Evolutionary conservation across 2,888 invertebrate genomes (phyloP).

Genomic region (Unio pictorum): DNA sequence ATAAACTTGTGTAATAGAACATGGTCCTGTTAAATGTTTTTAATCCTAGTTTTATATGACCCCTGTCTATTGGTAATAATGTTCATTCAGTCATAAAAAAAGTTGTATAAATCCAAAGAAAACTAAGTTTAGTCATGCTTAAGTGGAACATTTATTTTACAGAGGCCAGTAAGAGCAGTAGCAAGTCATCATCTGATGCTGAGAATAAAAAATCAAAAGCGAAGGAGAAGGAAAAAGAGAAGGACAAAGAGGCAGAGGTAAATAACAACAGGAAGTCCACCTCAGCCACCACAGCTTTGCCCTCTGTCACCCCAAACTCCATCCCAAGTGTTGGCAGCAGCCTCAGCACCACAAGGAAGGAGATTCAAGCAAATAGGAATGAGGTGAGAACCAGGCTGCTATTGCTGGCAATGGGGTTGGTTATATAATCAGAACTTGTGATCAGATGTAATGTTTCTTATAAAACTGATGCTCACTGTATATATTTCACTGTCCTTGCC

Average conservation of each 20-base stretch:
- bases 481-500: no score
- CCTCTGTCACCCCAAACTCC: slow-evolving; percentile 1
- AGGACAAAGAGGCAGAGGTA: slow-evolving; percentile 26
- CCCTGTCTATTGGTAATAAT: no score
- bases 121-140: background rate
- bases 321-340: slow-evolving; percentile 44
- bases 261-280: slow-evolving; percentile 35
- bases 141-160: slow-evolving; percentile 1
- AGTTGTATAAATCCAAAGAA: no score
- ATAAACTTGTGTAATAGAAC: background rate
- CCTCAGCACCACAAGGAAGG: slow-evolving; percentile 58
- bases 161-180: slow-evolving; percentile 37
- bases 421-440: no score
- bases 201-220: slow-evolving; percentile 31
- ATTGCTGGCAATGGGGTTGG: no score
- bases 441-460: no score
- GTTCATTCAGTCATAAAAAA: no score
- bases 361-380: slow-evolving; percentile 29
- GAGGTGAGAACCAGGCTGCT: slow-evolving; percentile 8
- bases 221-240: slow-evolving; percentile 20
- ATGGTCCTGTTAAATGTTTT: no score
- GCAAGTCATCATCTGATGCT: slow-evolving; percentile 36
- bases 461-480: no score
- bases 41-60: no score
- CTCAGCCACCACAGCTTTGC: slow-evolving; percentile 21